These are phyloP conservation scores for Dolichomitus sp. DNA, from an alignment of 2,888 invertebrate species.

Conservation along the genomic window DNA sequence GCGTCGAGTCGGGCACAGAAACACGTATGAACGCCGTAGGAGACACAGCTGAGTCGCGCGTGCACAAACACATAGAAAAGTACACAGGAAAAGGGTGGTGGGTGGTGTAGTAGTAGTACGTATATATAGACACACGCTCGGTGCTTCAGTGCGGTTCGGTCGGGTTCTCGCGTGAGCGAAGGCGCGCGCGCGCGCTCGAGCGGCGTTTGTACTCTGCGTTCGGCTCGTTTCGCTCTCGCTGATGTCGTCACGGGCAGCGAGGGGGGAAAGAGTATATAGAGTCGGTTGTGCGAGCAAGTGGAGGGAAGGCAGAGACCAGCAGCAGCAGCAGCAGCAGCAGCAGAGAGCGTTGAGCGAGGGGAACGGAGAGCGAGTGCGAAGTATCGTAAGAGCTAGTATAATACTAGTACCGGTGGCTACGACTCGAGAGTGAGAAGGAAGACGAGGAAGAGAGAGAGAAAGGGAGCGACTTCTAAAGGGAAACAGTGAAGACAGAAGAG, in stretches of 20 bases:
- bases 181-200: conserved; percentile 37
- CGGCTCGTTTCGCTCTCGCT: conserved; percentile 68
- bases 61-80: conserved; percentile 20
- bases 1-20: conserved; percentile 17
- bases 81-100: conserved; percentile 6
- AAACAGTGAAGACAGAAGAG: conserved; percentile 61
- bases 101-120: conserved; percentile 35
- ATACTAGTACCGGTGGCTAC: conserved; percentile 28
- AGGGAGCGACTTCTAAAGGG: conserved; percentile 62
- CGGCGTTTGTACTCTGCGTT: conserved; percentile 42
- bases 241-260: conserved; percentile 60
- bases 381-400: conserved; percentile 41
- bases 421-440: conserved; percentile 7
- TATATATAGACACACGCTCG: conserved; percentile 9
- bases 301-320: conserved; percentile 39
- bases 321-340: no score
- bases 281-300: conserved; percentile 40
- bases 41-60: conserved; percentile 58
- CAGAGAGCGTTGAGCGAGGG: conserved; percentile 19
- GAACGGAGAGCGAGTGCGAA: conserved; percentile 29
- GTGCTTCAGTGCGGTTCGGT: conserved; percentile 13
- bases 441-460: conserved; percentile 5
- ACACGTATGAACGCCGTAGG: conserved; percentile 20
- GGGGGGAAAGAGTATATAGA: conserved; percentile 32
- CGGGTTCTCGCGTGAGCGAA: conserved; percentile 36